Evolutionary conservation across 2,113 vertebrate genomes (phyloP).

Genomic region (Ciconia maguari): DNA sequence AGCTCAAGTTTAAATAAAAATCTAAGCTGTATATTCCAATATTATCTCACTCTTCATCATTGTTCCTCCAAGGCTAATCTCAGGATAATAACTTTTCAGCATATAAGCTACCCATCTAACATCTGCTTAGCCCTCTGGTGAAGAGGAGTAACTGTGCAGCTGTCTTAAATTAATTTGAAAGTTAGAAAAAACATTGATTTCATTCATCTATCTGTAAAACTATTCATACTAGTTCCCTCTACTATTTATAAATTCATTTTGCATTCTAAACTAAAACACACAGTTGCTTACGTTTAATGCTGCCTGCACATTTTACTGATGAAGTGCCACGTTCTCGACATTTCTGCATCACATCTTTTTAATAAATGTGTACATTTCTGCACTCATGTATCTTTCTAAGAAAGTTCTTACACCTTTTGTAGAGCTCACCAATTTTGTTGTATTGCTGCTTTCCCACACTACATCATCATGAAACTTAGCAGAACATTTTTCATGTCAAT

Average conservation of each 20-base stretch:
- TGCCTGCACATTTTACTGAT: neutral
- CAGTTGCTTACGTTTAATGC: neutral
- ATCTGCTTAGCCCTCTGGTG: neutral
- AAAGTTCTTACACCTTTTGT: neutral
- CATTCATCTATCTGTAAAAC: neutral
- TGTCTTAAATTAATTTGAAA: neutral
- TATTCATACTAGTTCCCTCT: neutral
- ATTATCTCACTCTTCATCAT: neutral
- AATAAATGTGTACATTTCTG: neutral
- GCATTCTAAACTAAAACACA: neutral
- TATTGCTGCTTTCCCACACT: neutral
- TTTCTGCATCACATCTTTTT: neutral
- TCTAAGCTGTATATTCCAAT: neutral
- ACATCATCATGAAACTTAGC: neutral
- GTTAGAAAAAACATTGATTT: neutral
- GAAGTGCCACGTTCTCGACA: neutral
- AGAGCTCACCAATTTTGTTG: neutral
- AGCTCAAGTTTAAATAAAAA: neutral
- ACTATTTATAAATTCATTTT: neutral
- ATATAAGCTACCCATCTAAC: neutral
- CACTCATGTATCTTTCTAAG: neutral
- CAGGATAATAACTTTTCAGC: neutral
- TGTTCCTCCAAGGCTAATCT: neutral
- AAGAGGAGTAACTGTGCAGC: neutral
- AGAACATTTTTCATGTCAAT: constrained; percentile 32